Percentiles rank a stretch among this genome's conserved stretches.
phyloP scores from a whole-genome alignment of 2,113 vertebrate genomes.

The Desmodus rotundus region DNA sequence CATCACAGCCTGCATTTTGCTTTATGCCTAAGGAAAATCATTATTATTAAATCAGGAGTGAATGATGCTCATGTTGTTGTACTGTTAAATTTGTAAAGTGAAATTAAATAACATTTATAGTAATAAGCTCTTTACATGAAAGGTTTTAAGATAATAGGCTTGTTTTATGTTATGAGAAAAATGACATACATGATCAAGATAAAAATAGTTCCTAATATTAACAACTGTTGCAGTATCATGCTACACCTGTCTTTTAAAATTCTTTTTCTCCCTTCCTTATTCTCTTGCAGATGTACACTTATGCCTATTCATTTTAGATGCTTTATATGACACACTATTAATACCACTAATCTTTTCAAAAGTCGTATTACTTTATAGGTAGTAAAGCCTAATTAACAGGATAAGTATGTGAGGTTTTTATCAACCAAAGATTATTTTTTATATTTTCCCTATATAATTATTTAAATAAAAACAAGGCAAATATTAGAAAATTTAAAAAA shows the following conservation, averaged over 20 bases:
- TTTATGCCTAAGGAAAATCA: constrained; percentile 40
- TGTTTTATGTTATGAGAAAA: neutral
- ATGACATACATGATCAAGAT: neutral
- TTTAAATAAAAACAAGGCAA: neutral
- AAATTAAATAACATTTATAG: constrained; percentile 17
- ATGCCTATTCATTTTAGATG: neutral
- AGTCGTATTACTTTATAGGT: neutral
- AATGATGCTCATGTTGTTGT: neutral
- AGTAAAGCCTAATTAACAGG: neutral
- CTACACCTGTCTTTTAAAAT: neutral
- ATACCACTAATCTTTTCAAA: neutral
- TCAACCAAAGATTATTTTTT: neutral
- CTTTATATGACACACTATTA: neutral
- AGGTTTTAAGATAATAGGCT: neutral
- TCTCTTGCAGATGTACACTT: neutral
- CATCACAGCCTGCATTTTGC: constrained; percentile 8
- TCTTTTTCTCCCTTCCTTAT: neutral
- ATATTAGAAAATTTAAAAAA: neutral
- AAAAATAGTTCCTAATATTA: neutral
- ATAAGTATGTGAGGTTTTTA: neutral
- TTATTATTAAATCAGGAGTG: neutral
- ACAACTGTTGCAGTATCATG: neutral
- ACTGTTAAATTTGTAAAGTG: constrained; percentile 23
- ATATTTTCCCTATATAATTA: neutral
- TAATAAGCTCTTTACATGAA: neutral